Conservation (phyloP, 2,113 vertebrate species). For the Synodontis membranacea region DNA sequence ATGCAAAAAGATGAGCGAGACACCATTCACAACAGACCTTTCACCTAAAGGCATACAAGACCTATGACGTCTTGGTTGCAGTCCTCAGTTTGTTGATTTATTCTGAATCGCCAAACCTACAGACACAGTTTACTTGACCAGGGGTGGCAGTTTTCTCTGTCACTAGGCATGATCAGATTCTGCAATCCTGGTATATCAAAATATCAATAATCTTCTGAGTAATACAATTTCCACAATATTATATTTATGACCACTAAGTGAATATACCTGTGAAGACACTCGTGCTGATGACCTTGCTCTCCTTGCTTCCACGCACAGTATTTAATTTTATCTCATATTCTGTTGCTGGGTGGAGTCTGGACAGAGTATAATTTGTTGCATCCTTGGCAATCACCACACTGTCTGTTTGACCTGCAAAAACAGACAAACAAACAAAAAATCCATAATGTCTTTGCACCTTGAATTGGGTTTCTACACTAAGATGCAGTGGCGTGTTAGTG, state of each 20-base stretch:
- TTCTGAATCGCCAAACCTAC: background rate
- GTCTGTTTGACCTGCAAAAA: slow-evolving; percentile 81
- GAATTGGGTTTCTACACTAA: background rate
- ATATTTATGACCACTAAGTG: background rate
- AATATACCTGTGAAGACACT: slow-evolving; percentile 83
- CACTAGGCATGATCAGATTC: background rate
- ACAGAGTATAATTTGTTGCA: slow-evolving; percentile 80
- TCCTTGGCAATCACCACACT: slow-evolving; percentile 83
- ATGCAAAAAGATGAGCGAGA: background rate
- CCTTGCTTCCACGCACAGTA: slow-evolving; percentile 82
- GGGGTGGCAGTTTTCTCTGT: background rate
- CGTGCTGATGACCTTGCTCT: slow-evolving; percentile 82
- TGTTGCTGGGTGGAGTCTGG: slow-evolving; percentile 83
- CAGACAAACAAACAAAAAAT: slow-evolving; percentile 31
- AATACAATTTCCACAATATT: background rate
- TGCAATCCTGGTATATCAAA: background rate
- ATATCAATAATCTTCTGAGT: background rate
- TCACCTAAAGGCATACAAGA: background rate
- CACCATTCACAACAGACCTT: background rate
- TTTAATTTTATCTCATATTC: slow-evolving; percentile 88
- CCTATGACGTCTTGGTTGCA: background rate
- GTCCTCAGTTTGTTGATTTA: background rate
- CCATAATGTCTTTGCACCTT: background rate
- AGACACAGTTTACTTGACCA: background rate
- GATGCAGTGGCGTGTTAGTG: background rate